Evolutionary conservation across 2,113 vertebrate species (phyloP).

Genomic region (Kobus ellipsiprymnus): DNA sequence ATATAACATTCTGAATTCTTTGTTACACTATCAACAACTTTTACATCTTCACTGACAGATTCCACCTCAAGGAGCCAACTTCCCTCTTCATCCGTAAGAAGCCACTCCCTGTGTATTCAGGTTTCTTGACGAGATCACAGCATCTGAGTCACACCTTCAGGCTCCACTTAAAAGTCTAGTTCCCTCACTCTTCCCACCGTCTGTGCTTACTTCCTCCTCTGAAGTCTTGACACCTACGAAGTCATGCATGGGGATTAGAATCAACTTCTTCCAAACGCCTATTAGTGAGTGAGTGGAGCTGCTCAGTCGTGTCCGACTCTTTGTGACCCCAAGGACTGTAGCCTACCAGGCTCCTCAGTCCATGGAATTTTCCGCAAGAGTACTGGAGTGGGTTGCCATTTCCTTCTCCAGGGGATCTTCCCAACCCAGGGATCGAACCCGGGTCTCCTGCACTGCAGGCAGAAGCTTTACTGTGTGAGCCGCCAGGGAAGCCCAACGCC

Average conservation of each 20-base stretch:
- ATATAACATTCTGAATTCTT: not conserved
- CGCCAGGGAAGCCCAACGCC: not conserved
- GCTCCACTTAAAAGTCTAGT: not conserved
- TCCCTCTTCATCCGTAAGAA: not conserved
- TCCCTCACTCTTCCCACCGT: not conserved
- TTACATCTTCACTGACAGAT: not conserved
- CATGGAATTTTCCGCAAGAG: too few relatives aligned
- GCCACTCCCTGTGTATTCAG: not conserved
- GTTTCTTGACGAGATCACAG: not conserved
- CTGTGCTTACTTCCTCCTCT: not conserved
- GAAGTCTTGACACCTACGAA: not conserved
- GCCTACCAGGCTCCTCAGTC: too few relatives aligned
- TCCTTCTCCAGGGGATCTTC: too few relatives aligned
- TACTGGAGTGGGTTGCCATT: too few relatives aligned
- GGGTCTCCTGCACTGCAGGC: too few relatives aligned
- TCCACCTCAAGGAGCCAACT: not conserved
- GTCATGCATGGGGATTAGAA: not conserved
- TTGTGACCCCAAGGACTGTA: too few relatives aligned
- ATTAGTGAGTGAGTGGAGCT: not conserved
- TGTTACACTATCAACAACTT: not conserved
- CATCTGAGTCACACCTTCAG: not conserved
- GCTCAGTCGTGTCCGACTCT: not conserved
- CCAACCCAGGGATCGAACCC: too few relatives aligned
- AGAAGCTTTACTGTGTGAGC: too few relatives aligned
- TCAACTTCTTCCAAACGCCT: not conserved